These are phyloP conservation scores for Pseudomyrmex concolor DNA, from an alignment of 1,140 invertebrate species.

Conservation along the genomic window DNA sequence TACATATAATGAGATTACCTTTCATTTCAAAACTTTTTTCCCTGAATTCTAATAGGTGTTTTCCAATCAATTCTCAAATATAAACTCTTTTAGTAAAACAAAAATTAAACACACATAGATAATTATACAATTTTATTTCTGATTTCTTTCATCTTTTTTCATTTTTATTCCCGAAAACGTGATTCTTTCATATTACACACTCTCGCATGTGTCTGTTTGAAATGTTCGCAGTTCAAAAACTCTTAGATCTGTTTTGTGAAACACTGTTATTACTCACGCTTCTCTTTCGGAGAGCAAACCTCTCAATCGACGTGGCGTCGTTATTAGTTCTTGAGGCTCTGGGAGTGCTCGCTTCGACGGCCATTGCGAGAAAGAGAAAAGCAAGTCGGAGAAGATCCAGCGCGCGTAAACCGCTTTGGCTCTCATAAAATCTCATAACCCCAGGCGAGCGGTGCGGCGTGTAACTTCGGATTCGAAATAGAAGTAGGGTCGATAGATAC, in stretches of 20 bases:
- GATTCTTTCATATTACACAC: slow-evolving; percentile 1
- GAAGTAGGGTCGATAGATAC: slow-evolving; percentile 62
- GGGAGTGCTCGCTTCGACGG: slow-evolving; percentile 1
- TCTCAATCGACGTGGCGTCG: background rate
- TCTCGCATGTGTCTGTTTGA: background rate
- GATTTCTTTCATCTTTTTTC: too few species aligned
- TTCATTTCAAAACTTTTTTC: background rate
- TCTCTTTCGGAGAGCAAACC: background rate
- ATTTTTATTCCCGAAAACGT: background rate
- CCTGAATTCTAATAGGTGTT: background rate
- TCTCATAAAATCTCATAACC: slow-evolving; percentile 85
- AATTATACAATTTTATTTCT: too few species aligned
- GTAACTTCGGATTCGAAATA: slow-evolving; percentile 49
- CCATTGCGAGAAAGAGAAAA: slow-evolving; percentile 39
- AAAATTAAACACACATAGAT: too few species aligned
- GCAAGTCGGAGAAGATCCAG: slow-evolving; percentile 42
- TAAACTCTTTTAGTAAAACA: too few species aligned
- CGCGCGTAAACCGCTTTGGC: slow-evolving; percentile 82
- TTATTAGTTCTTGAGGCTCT: slow-evolving; percentile 33
- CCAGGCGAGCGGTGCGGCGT: slow-evolving; percentile 60
- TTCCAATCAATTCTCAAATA: background rate
- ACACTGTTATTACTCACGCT: background rate
- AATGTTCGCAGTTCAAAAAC: background rate
- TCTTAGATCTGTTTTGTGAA: background rate
- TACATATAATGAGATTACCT: background rate